These are phyloP conservation scores for Zapornia atra DNA, from an alignment of 2,113 vertebrate genomes.

Conservation along the genomic window DNA sequence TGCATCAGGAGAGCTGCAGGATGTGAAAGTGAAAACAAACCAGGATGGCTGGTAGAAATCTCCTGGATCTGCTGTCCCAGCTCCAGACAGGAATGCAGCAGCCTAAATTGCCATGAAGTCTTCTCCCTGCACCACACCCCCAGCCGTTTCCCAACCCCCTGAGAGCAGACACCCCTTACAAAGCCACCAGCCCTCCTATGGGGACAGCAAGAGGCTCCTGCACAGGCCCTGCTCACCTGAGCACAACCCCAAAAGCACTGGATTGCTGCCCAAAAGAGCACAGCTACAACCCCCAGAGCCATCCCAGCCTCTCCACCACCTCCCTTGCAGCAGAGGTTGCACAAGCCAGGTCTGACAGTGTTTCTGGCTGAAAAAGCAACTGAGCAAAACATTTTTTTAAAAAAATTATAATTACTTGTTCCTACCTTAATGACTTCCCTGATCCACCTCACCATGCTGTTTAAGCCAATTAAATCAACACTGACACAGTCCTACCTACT, in stretches of 20 bases:
- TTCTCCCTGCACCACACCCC: background rate
- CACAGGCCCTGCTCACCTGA: rapidly evolving
- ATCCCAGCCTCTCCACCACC: background rate
- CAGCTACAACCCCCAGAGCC: background rate
- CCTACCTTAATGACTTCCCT: constrained; percentile 32
- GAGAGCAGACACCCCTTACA: background rate
- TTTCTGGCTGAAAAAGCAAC: constrained; percentile 22
- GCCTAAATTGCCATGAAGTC: background rate
- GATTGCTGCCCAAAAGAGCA: too few relatives aligned
- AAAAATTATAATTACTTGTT: constrained; percentile 3
- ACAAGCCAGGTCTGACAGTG: background rate
- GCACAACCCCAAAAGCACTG: background rate
- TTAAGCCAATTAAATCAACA: background rate
- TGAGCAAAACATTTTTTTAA: background rate
- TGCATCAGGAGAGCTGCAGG: rapidly evolving
- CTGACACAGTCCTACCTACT: background rate
- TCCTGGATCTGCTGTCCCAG: background rate
- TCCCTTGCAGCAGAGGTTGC: background rate
- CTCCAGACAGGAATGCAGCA: background rate
- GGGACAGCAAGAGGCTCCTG: background rate
- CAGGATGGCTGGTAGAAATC: background rate
- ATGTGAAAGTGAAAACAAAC: background rate
- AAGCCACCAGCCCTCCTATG: background rate
- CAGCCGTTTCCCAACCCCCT: background rate
- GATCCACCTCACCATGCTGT: background rate